phyloP scores from a whole-genome alignment of 2,888 invertebrate species.

The Coleophora deauratella region DNA sequence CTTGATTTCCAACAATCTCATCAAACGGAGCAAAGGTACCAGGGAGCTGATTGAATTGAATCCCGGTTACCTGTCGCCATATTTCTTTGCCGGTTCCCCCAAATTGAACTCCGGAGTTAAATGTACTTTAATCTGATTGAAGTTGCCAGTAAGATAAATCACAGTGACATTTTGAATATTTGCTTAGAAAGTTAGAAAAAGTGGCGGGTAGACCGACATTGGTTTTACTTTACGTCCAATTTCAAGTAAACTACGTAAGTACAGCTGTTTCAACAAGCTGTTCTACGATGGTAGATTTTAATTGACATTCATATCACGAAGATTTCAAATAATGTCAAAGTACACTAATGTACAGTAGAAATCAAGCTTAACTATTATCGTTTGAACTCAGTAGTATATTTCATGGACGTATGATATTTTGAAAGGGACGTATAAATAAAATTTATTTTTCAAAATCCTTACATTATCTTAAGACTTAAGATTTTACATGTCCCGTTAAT shows the following conservation, averaged over 20 bases:
- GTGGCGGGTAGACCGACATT: neutral
- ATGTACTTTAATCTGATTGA: conserved; percentile 72
- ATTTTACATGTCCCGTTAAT: too few relatives aligned
- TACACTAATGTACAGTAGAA: too few relatives aligned
- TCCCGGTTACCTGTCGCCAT: conserved; percentile 57
- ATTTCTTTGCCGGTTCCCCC: conserved; percentile 65
- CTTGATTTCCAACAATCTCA: conserved; percentile 69
- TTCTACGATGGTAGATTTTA: too few relatives aligned
- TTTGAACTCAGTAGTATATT: too few relatives aligned
- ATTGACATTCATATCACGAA: too few relatives aligned
- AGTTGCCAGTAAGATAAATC: conserved; percentile 62
- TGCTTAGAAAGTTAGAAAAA: conserved; percentile 11
- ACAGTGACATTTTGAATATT: conserved; percentile 26
- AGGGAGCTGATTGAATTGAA: conserved; percentile 71
- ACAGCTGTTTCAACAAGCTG: neutral
- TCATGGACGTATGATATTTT: too few relatives aligned
- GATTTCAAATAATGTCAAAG: too few relatives aligned
- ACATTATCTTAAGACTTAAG: too few relatives aligned
- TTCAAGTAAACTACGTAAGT: neutral
- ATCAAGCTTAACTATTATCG: too few relatives aligned
- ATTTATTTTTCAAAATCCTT: too few relatives aligned
- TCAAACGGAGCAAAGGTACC: conserved; percentile 66
- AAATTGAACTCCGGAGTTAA: conserved; percentile 68
- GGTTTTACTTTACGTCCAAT: neutral
- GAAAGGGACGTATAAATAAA: too few relatives aligned